phyloP scores from a whole-genome alignment of 1,140 invertebrate species.

The Ericerus pela region DNA sequence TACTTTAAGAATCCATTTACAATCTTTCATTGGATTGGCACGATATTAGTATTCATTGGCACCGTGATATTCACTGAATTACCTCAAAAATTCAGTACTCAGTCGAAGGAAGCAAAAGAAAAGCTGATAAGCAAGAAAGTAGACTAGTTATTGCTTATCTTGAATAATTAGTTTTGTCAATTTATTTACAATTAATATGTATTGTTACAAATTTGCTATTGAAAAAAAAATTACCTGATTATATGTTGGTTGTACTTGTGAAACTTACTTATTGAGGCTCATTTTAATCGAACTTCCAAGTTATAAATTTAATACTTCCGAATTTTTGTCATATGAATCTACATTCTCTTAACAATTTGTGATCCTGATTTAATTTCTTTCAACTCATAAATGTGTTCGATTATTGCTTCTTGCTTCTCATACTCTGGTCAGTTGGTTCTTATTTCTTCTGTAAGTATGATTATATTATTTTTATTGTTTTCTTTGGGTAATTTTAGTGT shows the following conservation, averaged over 20 bases:
- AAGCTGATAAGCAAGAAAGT: conserved; percentile 15
- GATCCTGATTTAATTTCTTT: too few relatives aligned
- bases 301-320: too few relatives aligned
- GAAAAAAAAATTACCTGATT: neutral
- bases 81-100: conserved; percentile 21
- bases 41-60: conserved; percentile 77
- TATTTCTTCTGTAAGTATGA: too few relatives aligned
- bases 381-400: too few relatives aligned
- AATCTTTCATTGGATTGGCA: conserved; percentile 80
- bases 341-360: too few relatives aligned
- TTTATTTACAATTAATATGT: neutral
- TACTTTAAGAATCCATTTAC: conserved; percentile 95
- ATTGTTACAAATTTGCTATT: neutral
- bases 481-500: too few relatives aligned
- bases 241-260: neutral
- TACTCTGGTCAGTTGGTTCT: too few relatives aligned
- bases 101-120: conserved; percentile 1
- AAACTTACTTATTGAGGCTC: too few relatives aligned
- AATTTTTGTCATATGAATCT: too few relatives aligned
- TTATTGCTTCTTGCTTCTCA: too few relatives aligned
- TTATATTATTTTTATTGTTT: too few relatives aligned
- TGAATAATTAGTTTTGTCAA: neutral
- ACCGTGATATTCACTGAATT: conserved; percentile 83
- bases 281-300: too few relatives aligned
- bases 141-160: neutral